Base-by-base conservation (phyloP, 2,888 invertebrate species). In the Acanthosepion pharaonis region DNA sequence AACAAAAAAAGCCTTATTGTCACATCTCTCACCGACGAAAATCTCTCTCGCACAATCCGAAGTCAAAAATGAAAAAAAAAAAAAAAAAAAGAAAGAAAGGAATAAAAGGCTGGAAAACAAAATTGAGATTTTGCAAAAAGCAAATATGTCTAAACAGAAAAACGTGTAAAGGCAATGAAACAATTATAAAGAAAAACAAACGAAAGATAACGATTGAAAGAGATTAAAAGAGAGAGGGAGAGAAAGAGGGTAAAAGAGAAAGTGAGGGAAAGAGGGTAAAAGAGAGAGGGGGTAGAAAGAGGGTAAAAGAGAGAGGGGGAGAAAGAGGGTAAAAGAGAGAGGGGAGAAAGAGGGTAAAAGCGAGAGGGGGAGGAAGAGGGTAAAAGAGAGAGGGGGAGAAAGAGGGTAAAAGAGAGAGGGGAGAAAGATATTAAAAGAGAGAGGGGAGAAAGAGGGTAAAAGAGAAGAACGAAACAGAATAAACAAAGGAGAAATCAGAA, bases 381-480 rank as follows among this genome's bases (percentile, higher is more conserved):
- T 8, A n/a, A 78, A 8, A n/a, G 0, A 78, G n/a, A n/a, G n/a
- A n/a, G 8, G 2, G 9, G 8, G n/a, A 28, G 78, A 2, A 9
- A 78, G 28, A 78, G 78, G n/a, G n/a, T 5, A 18, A 5, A 18
- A 28, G 78, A 28, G n/a, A 6, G 33, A n/a, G 9, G n/a, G 15
- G n/a, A n/a, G n/a, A 9, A 25, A n/a, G 9, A n/a, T 0, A n/a
- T 8, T 5, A 5, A 5, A 8, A n/a, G 9, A 8, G 8, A n/a
- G n/a, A 9, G n/a, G 9, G 9, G 28, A 28, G 64, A 28, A 5
- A 64, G 64, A 64, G 5, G 11, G 64, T 5, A 8, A 28, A 28
- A 64, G 28, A 64, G 9, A 64, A 59, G 2, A 59, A 25, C 0
- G 18, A 59, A 20, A 59, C 8, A 9, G 53, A 59, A 23, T 59